Evolutionary conservation across 2,113 vertebrate species (phyloP), one percentile per base, ranked within the genome.

Genomic region (Acrocephalus kingi): DNA sequence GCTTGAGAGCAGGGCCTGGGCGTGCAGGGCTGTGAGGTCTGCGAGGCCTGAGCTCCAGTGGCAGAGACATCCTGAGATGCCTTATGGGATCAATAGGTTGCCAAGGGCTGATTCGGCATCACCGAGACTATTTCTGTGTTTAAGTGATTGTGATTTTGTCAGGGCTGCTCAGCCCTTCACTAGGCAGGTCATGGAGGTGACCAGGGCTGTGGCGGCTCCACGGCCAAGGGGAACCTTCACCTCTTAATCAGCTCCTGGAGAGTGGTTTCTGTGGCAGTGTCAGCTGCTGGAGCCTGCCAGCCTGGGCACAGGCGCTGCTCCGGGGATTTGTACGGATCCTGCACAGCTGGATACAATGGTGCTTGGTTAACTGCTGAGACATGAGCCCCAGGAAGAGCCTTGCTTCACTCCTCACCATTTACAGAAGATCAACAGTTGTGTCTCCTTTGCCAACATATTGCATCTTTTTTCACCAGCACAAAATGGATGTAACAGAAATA

Each of bases 251-350:
- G 54, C 25, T 48, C 14, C 3, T 9, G 16, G 28, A 55, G 37
- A 37, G 25, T 2, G 11, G 41, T 7, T 33, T 18, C 24, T 56
- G 5, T 2, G 4, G 8, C n/a, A 43, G 33, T 5, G 27, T 12
- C 23, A 72, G 30, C 33, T 20, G 5, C 2, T 7, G 27, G 13
- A 33, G 21, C 10, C 46, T 45, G 49, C 27, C 61, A 51, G 39
- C 14, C 18, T 3, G 2, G 1, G 13, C 33, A 13, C 8, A 9
- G 4, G 2, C 12, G 1, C 13, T 15, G 6, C 1, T 1, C 2
- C 5, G 45, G 41, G 8, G 18, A 11, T 15, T 3, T 21, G 15
- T 9, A n/a, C 0, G 2, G 31, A n/a, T 17, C 72, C 28, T 39
- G 5, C 30, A 6, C 1, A 17, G 56, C 5, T 5, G 13, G 28